These are phyloP conservation scores for Strigamia crassipes DNA, from an alignment of 2,888 invertebrate species.

Conservation along the genomic window DNA sequence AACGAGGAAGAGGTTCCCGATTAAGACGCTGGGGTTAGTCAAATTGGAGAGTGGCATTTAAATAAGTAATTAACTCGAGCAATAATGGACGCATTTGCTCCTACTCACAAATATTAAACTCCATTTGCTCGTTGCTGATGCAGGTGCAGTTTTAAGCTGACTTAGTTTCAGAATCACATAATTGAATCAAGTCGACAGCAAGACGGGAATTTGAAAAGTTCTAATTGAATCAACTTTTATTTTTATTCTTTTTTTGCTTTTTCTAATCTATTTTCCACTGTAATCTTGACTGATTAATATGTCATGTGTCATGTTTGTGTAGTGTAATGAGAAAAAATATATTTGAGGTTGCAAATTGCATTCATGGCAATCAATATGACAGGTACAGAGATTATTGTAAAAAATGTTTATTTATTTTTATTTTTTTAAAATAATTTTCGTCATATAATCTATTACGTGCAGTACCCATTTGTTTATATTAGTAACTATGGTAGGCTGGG, in stretches of 20 bases:
- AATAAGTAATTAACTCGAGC: constrained; percentile 31
- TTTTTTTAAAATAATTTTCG: too few relatives aligned
- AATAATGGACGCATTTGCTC: constrained; percentile 29
- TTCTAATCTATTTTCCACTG: neutral
- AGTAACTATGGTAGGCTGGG: too few relatives aligned
- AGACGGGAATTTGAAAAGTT: constrained; percentile 14
- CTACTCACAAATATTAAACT: constrained; percentile 35
- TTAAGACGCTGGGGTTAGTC: constrained; percentile 38
- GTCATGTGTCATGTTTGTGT: neutral
- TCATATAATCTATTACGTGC: too few relatives aligned
- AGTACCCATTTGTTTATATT: too few relatives aligned
- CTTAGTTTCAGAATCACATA: constrained; percentile 4
- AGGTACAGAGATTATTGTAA: too few relatives aligned
- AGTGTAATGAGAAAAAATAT: neutral
- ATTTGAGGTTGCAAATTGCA: too few relatives aligned
- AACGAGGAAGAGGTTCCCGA: constrained; percentile 23
- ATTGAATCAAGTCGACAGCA: constrained; percentile 21
- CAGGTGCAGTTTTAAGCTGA: constrained; percentile 23
- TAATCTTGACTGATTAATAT: neutral
- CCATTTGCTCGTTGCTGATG: constrained; percentile 11
- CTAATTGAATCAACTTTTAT: neutral
- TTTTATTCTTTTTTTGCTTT: neutral
- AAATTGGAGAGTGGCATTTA: constrained; percentile 31
- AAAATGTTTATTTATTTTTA: too few relatives aligned
- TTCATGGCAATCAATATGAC: too few relatives aligned